A percentile compares a stretch with the other conserved stretches of the same genome.
phyloP scores from a whole-genome alignment of 2,113 vertebrate species.

The Telmatochromis sp. region DNA sequence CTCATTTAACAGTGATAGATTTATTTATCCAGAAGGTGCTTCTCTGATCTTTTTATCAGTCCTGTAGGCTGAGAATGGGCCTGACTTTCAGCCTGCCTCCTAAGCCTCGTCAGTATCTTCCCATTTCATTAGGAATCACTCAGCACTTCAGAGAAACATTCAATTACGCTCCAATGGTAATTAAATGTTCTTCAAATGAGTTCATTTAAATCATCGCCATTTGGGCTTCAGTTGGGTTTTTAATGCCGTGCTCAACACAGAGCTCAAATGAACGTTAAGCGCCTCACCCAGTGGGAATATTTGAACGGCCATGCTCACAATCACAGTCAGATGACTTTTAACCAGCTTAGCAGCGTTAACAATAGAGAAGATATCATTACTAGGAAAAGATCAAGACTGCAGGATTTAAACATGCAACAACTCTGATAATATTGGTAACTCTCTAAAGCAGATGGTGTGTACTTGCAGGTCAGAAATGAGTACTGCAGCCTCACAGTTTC shows the following conservation, averaged over 20 bases:
- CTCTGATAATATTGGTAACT: background rate
- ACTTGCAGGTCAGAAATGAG: background rate
- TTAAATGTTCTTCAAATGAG: constrained; percentile 68
- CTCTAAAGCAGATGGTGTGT: background rate
- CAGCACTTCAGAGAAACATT: constrained; percentile 66
- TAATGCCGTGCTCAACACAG: constrained; percentile 35
- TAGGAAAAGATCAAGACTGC: constrained; percentile 1
- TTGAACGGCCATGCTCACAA: constrained; percentile 35
- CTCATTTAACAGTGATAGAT: constrained; percentile 10
- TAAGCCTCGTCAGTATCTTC: constrained; percentile 26
- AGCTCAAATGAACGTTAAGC: constrained; percentile 45
- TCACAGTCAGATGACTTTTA: constrained; percentile 58
- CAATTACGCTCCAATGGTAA: constrained; percentile 64
- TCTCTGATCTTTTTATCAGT: constrained; percentile 3
- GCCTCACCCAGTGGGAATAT: constrained; percentile 37
- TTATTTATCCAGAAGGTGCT: background rate
- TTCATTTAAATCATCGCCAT: constrained; percentile 69
- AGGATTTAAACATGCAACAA: constrained; percentile 23
- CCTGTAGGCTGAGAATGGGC: background rate
- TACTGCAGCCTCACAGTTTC: background rate
- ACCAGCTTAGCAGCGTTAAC: constrained; percentile 27
- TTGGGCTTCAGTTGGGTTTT: constrained; percentile 50
- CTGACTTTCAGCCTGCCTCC: constrained; percentile 8
- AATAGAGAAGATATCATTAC: constrained; percentile 34
- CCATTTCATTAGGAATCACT: constrained; percentile 65